phyloP scores from a whole-genome alignment of 1,140 invertebrate species.

The Lethocerus indicus region DNA sequence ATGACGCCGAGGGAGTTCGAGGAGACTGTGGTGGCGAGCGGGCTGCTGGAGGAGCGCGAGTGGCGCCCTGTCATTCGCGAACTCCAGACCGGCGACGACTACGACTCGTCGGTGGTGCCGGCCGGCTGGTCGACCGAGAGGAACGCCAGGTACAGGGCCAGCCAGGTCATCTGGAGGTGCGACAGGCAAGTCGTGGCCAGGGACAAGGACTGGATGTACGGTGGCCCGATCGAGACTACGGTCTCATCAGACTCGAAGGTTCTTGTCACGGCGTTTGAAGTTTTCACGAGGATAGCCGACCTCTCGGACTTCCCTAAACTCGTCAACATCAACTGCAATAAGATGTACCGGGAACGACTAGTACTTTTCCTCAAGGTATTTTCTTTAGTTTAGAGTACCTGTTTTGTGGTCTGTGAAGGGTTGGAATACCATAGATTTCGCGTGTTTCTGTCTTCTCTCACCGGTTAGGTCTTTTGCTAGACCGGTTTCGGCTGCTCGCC shows the following conservation, averaged over 20 bases:
- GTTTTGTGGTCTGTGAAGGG: no score
- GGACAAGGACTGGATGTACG: slow-evolving; percentile 9
- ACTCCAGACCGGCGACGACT: background rate
- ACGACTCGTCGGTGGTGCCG: background rate
- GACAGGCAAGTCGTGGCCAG: slow-evolving; percentile 4
- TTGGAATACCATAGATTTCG: no score
- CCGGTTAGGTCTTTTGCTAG: no score
- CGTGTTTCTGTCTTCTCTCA: no score
- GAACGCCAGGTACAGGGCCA: background rate
- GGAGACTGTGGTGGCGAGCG: slow-evolving; percentile 5
- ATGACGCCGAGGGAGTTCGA: slow-evolving; percentile 10
- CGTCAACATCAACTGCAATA: no score
- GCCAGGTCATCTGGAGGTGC: slow-evolving; percentile 7
- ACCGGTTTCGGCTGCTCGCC: no score
- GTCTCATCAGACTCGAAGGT: slow-evolving; percentile 7
- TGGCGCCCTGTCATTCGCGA: slow-evolving; percentile 2
- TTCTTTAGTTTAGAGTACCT: no score
- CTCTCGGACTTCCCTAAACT: slow-evolving; percentile 3
- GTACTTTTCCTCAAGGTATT: no score
- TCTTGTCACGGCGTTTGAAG: slow-evolving; percentile 14
- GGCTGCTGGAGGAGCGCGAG: slow-evolving; percentile 14
- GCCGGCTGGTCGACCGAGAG: slow-evolving; percentile 1
- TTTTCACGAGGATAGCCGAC: slow-evolving; percentile 13
- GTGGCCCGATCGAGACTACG: slow-evolving; percentile 6
- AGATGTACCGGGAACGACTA: no score